Conservation (phyloP, 2,888 invertebrate species). For the Gibbula magus region DNA sequence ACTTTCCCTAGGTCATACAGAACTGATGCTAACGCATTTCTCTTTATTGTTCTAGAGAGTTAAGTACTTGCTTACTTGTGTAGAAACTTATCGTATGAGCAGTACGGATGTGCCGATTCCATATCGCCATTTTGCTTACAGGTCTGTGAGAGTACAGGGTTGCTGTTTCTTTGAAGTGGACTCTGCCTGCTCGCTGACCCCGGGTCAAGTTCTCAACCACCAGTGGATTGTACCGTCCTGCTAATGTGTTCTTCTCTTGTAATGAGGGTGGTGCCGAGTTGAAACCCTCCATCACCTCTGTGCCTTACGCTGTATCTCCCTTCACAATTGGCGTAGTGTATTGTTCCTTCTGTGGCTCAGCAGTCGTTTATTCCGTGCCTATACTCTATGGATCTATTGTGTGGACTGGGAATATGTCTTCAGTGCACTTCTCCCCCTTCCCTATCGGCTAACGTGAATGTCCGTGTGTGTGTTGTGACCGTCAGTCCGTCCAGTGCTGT, state of each 20-base stretch:
- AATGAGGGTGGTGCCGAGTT: background rate
- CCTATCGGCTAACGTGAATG: background rate
- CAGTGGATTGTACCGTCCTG: background rate
- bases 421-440: background rate
- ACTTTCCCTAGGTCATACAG: background rate
- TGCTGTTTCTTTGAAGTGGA: background rate
- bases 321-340: too few species aligned
- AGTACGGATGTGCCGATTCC: constrained; percentile 27
- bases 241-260: background rate
- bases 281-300: background rate
- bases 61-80: too few species aligned
- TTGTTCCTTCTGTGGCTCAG: too few species aligned
- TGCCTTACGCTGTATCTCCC: too few species aligned
- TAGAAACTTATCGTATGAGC: too few species aligned
- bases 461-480: background rate
- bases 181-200: background rate
- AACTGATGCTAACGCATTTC: background rate
- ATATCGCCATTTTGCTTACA: constrained; percentile 36
- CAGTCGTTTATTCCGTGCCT: too few species aligned
- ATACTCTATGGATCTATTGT: constrained; percentile 14
- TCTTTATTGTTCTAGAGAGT: too few species aligned
- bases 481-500: background rate
- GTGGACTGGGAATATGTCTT: background rate
- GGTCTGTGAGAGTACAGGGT: background rate
- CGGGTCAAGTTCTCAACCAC: background rate